These are phyloP conservation scores for Hucho hucho DNA, from an alignment of 2,113 vertebrate species.

Conservation along the genomic window DNA sequence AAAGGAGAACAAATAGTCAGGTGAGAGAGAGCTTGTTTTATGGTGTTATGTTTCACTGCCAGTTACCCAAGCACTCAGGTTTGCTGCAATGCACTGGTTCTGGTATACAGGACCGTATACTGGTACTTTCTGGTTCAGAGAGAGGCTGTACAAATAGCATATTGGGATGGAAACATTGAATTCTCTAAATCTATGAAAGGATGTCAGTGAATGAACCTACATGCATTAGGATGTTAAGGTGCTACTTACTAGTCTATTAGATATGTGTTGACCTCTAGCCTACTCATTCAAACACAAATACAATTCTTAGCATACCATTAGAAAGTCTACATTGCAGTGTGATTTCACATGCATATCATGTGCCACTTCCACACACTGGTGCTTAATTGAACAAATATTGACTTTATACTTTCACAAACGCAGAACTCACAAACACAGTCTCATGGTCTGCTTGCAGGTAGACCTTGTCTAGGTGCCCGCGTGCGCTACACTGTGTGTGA, in stretches of 20 bases:
- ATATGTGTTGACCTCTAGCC: no score
- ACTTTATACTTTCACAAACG: not conserved
- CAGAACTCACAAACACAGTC: not conserved
- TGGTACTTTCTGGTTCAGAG: no score
- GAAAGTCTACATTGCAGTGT: no score
- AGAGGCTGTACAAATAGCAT: not conserved
- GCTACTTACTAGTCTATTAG: no score
- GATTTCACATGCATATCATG: no score
- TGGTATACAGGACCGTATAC: no score
- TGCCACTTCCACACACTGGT: not conserved
- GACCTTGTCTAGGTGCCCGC: not conserved
- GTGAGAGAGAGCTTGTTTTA: not conserved
- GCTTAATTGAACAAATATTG: not conserved
- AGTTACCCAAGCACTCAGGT: not conserved
- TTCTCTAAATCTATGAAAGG: not conserved
- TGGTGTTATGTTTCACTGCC: conserved; percentile 1
- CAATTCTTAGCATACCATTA: not conserved
- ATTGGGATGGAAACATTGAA: not conserved
- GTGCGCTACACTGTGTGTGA: not conserved
- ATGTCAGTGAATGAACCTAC: not conserved
- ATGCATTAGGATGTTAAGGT: no score
- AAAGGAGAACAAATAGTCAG: conserved; percentile 8
- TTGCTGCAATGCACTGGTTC: not conserved
- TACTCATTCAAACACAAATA: not conserved
- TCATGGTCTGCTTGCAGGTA: not conserved